These are phyloP conservation scores for Jordanella pulchra DNA, from an alignment of 2,797 vertebrate genomes.

Conservation along the genomic window DNA sequence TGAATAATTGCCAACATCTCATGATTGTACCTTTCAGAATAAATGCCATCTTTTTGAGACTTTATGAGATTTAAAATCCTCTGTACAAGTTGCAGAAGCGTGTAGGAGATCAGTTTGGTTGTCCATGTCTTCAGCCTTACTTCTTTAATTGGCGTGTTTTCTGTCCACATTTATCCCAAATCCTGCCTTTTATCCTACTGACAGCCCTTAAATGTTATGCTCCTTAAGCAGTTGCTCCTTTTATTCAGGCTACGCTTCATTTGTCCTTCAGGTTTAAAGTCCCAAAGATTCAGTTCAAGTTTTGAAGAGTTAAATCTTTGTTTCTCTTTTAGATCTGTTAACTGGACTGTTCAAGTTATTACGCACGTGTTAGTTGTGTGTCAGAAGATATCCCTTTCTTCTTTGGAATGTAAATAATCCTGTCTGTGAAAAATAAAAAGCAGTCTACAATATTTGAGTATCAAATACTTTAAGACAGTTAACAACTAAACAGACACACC, in stretches of 20 bases:
- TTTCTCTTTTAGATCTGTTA: constrained; percentile 9
- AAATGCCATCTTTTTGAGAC: neutral
- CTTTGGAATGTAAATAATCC: too few species aligned
- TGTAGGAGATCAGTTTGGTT: neutral
- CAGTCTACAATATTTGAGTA: too few species aligned
- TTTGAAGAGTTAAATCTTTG: neutral
- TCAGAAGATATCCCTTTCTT: neutral
- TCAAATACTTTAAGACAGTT: too few species aligned
- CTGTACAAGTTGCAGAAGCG: neutral
- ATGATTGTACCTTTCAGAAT: neutral
- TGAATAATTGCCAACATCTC: neutral
- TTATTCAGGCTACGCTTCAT: constrained; percentile 1
- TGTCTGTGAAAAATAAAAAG: too few species aligned
- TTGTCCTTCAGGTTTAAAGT: constrained; percentile 16
- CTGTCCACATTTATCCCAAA: neutral
- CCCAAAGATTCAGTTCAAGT: constrained; percentile 3
- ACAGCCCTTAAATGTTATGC: neutral
- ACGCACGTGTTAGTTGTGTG: neutral
- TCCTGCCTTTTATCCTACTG: neutral
- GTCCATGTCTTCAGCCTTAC: neutral
- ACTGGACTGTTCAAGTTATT: too few species aligned
- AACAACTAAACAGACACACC: too few species aligned
- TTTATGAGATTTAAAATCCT: neutral
- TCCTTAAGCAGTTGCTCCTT: constrained; percentile 2
- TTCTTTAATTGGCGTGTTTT: constrained; percentile 7